These are phyloP conservation scores for Chaetodon trifasciatus DNA, from an alignment of 2,797 vertebrate genomes.

Conservation along the genomic window DNA sequence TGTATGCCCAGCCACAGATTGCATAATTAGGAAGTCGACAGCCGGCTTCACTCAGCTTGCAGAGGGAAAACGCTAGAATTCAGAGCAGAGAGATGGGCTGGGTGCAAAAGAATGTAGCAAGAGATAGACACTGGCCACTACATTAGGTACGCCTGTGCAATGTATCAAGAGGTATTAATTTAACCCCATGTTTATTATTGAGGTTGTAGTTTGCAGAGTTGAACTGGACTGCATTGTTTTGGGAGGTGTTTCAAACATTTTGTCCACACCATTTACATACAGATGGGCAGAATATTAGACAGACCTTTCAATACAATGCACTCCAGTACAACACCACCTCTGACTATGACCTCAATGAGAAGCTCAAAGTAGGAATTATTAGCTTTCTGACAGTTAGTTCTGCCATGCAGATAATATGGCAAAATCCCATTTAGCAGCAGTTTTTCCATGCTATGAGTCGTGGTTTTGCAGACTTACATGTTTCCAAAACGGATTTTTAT, in stretches of 20 bases:
- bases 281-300: too few relatives aligned
- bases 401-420: constrained; percentile 1
- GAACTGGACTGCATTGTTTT: too few relatives aligned
- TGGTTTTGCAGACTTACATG: background rate
- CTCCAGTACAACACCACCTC: too few relatives aligned
- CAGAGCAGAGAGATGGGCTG: background rate
- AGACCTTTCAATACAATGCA: too few relatives aligned
- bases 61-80: constrained; percentile 23
- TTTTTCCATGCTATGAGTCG: background rate
- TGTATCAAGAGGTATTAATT: too few relatives aligned
- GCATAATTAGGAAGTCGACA: constrained; percentile 53
- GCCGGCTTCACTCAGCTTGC: constrained; percentile 35
- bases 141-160: too few relatives aligned
- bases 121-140: background rate
- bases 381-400: background rate
- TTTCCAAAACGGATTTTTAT: constrained; percentile 7
- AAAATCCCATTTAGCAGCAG: background rate
- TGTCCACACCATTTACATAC: too few relatives aligned
- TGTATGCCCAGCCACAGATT: constrained; percentile 28
- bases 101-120: background rate
- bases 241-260: too few relatives aligned
- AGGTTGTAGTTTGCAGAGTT: too few relatives aligned
- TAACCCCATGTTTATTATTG: too few relatives aligned
- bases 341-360: too few relatives aligned
- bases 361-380: too few relatives aligned